These are phyloP conservation scores for Arremon brunneinucha DNA, from an alignment of 2,797 vertebrate genomes.

Conservation along the genomic window DNA sequence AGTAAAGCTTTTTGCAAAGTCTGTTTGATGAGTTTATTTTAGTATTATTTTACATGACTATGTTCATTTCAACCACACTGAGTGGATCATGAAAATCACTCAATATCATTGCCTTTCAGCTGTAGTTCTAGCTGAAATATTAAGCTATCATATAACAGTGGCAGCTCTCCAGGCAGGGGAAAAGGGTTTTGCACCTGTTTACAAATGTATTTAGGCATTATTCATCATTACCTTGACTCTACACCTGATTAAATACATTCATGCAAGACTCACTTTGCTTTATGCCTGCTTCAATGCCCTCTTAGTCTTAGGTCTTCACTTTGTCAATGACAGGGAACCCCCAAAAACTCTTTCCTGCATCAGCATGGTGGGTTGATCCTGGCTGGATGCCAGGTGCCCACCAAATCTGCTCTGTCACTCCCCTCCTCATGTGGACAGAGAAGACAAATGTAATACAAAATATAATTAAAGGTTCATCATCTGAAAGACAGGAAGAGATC, in stretches of 20 bases:
- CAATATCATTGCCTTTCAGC: conserved; percentile 39
- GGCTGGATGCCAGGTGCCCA: not conserved
- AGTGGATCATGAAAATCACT: conserved; percentile 16
- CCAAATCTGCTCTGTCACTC: not conserved
- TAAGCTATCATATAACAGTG: conserved; percentile 54
- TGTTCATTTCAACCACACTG: not conserved
- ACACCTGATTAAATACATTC: not conserved
- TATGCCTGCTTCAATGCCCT: not conserved
- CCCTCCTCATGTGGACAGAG: not conserved
- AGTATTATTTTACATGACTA: not conserved
- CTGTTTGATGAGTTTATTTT: not conserved
- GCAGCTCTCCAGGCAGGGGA: conserved; percentile 18
- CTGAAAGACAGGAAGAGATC: not conserved
- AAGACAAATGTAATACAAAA: not conserved
- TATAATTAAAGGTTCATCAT: not conserved
- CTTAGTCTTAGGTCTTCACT: not conserved
- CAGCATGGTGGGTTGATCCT: not conserved
- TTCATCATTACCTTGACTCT: conserved; percentile 41
- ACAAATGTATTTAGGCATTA: conserved; percentile 31
- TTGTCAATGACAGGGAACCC: not conserved
- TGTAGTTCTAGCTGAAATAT: conserved; percentile 41
- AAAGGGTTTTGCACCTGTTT: conserved; percentile 54
- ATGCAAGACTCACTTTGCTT: not conserved
- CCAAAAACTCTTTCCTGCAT: not conserved
- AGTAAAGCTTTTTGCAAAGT: not conserved